A percentile compares a stretch with the other conserved stretches of the same genome.
Conservation (phyloP, 2,888 invertebrate species). For the Chaetogeoica ovagalla region DNA sequence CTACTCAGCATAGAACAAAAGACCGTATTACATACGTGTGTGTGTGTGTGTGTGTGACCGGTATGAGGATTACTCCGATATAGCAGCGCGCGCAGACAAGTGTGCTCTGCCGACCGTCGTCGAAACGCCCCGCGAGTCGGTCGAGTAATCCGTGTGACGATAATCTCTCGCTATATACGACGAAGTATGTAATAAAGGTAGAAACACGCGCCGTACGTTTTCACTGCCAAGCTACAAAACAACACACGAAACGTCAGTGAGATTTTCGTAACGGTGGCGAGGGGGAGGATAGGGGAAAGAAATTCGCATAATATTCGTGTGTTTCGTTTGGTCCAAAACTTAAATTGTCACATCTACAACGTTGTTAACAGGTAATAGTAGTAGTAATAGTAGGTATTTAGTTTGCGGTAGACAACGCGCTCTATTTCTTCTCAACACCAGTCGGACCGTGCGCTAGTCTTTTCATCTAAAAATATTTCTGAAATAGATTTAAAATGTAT, state of each 20-base stretch:
- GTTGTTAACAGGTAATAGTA: no score
- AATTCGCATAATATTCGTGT: no score
- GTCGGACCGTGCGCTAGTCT: no score
- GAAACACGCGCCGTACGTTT: neutral
- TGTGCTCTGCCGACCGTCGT: constrained; percentile 31
- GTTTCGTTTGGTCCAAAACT: no score
- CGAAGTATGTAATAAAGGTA: neutral
- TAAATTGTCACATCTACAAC: no score
- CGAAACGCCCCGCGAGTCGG: constrained; percentile 25
- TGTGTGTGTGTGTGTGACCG: neutral
- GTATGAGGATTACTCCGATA: constrained; percentile 27
- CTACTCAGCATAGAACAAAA: constrained; percentile 30
- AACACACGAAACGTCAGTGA: neutral
- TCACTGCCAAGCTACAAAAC: neutral
- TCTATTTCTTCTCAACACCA: no score
- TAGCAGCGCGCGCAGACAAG: constrained; percentile 12
- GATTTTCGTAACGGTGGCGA: no score
- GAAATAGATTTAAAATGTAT: no score
- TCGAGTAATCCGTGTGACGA: constrained; percentile 43
- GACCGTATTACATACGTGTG: constrained; percentile 15
- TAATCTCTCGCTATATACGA: constrained; percentile 11
- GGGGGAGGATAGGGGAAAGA: no score
- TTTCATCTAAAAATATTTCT: no score
- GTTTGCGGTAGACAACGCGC: no score
- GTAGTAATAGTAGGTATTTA: no score